Conservation (phyloP, 2,888 invertebrate genomes). For the Synergus gifuensis region DNA sequence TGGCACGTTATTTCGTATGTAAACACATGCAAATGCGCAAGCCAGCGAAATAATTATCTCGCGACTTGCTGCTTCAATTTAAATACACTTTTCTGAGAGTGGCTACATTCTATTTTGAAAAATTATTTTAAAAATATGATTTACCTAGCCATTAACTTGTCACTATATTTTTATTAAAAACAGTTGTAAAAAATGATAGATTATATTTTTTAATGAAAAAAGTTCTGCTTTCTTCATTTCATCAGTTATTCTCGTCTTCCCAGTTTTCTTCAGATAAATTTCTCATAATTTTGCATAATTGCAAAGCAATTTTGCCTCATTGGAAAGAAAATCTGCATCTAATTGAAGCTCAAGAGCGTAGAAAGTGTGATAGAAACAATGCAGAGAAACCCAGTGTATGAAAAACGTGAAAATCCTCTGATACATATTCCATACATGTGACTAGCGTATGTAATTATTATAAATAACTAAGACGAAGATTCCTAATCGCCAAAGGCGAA, state of each 20-base stretch:
- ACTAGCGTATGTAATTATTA: slow-evolving; percentile 36
- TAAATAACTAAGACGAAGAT: slow-evolving; percentile 29
- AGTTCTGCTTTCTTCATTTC: background rate
- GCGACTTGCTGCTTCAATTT: slow-evolving; percentile 32
- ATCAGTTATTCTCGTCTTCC: background rate
- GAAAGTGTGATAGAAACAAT: slow-evolving; percentile 39
- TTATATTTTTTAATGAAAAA: background rate
- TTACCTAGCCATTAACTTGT: background rate
- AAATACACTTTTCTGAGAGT: slow-evolving; percentile 14
- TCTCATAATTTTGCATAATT: background rate
- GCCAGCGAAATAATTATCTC: slow-evolving; percentile 20
- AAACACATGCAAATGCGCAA: slow-evolving; percentile 32
- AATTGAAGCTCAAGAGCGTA: slow-evolving; percentile 35
- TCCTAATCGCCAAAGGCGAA: slow-evolving; percentile 14
- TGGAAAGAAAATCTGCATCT: background rate
- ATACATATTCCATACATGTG: slow-evolving; percentile 40
- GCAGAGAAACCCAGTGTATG: slow-evolving; percentile 24
- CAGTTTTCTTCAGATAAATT: background rate
- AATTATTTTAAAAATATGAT: background rate
- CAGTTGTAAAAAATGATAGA: background rate
- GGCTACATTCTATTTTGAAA: background rate
- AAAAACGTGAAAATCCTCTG: slow-evolving; percentile 31
- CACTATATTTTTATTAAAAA: background rate
- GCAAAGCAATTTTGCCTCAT: background rate
- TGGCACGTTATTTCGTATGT: slow-evolving; percentile 37